phyloP scores from a whole-genome alignment of 2,113 vertebrate species.

The Ranitomeya imitator region DNA sequence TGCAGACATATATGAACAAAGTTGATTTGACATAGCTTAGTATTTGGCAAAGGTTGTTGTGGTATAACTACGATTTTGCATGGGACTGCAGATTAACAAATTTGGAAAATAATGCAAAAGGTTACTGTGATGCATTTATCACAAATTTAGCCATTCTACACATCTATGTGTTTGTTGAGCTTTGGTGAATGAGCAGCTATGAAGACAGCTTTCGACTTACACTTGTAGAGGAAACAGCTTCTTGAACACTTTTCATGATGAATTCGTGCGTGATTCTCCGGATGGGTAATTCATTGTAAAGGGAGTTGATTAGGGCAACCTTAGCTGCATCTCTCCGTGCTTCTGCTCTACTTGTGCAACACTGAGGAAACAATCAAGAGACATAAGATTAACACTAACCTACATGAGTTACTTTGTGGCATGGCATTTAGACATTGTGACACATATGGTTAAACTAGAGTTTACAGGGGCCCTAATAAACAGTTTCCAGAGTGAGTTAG shows the following conservation, averaged over 20 bases:
- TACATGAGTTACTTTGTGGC: too few relatives aligned
- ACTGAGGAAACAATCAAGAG: conserved; percentile 67
- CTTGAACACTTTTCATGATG: conserved; percentile 80
- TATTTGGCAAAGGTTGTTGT: neutral
- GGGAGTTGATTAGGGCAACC: conserved; percentile 88
- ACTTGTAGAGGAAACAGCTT: conserved; percentile 78
- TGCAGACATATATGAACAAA: too few relatives aligned
- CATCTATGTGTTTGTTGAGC: neutral
- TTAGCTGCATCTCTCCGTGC: conserved; percentile 87
- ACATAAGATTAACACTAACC: conserved; percentile 1
- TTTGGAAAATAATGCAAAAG: too few relatives aligned
- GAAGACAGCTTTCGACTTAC: conserved; percentile 70
- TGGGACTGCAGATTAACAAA: neutral
- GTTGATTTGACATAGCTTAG: neutral
- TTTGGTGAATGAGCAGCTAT: neutral
- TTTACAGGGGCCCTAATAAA: too few relatives aligned
- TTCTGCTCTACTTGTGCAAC: conserved; percentile 84
- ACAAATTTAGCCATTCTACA: neutral
- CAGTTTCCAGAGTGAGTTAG: too few relatives aligned
- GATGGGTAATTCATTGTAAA: conserved; percentile 87
- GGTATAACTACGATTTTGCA: neutral
- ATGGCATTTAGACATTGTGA: too few relatives aligned
- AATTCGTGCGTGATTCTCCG: conserved; percentile 83
- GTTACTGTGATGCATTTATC: neutral
- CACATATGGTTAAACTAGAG: too few relatives aligned